Conservation (phyloP, 1,140 invertebrate species). For the Panagrolaimus sp. region DNA sequence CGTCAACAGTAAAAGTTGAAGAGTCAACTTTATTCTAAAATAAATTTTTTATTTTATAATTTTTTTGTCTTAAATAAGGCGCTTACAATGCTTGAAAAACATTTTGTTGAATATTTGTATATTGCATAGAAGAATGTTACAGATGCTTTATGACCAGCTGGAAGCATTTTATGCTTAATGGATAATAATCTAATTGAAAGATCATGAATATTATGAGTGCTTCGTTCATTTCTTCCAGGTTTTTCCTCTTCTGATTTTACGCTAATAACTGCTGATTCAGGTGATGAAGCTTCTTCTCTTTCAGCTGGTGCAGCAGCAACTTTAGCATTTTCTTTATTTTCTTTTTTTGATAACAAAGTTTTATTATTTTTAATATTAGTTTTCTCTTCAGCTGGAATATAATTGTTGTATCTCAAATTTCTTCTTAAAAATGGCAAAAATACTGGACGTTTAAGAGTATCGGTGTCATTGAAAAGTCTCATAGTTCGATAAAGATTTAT, state of each 20-base stretch:
- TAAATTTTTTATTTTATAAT: not conserved
- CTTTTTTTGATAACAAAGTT: too few species aligned
- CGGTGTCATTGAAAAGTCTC: too few species aligned
- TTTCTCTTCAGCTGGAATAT: not conserved
- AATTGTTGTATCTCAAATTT: not conserved
- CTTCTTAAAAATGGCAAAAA: not conserved
- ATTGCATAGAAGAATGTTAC: constrained; percentile 5
- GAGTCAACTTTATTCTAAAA: constrained; percentile 4
- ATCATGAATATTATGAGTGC: not conserved
- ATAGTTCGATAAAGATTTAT: too few species aligned
- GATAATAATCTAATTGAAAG: not conserved
- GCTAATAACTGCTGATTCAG: not conserved
- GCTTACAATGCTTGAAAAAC: not conserved
- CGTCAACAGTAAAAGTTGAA: not conserved
- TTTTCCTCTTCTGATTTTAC: not conserved
- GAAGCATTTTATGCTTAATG: not conserved
- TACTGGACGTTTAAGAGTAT: not conserved
- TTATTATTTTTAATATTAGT: not conserved
- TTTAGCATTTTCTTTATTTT: not conserved
- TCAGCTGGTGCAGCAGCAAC: too few species aligned
- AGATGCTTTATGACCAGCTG: not conserved
- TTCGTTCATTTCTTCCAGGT: not conserved
- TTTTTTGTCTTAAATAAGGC: not conserved
- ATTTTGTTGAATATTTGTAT: not conserved
- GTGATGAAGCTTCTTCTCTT: not conserved